phyloP scores from a whole-genome alignment of 2,113 vertebrate species.

The Oryzias melastigma region DNA sequence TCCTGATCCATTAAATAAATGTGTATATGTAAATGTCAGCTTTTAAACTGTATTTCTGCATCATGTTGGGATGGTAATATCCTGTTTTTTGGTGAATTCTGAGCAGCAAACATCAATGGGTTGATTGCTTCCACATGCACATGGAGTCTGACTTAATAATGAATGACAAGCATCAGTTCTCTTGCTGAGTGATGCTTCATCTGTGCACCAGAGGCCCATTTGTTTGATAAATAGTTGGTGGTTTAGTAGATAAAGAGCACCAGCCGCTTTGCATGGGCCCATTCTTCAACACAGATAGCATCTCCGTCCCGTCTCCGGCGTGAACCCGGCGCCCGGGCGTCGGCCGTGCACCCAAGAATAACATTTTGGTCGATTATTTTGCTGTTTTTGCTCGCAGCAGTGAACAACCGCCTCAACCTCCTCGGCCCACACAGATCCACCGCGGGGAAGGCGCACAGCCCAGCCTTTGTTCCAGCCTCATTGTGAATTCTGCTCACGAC shows the following conservation, averaged over 20 bases:
- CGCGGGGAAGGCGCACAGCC: conserved; percentile 16
- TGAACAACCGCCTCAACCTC: conserved; percentile 25
- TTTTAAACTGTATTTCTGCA: too few relatives aligned
- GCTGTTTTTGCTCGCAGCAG: conserved; percentile 19
- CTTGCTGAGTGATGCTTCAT: not conserved
- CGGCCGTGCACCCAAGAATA: conserved; percentile 41
- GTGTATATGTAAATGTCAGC: too few relatives aligned
- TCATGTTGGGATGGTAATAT: too few relatives aligned
- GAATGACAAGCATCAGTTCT: conserved; percentile 1
- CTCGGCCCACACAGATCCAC: conserved; percentile 24
- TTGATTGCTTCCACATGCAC: not conserved
- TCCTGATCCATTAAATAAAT: too few relatives aligned
- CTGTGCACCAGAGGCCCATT: not conserved
- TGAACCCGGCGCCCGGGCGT: conserved; percentile 14
- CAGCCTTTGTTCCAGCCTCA: conserved; percentile 37
- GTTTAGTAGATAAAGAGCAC: conserved; percentile 5
- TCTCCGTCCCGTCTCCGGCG: conserved; percentile 14
- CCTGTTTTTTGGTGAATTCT: too few relatives aligned
- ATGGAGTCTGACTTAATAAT: not conserved
- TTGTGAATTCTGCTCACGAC: conserved; percentile 39
- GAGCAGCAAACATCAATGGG: too few relatives aligned
- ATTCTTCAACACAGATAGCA: conserved; percentile 51
- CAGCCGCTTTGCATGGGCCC: conserved; percentile 10
- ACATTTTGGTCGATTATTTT: conserved; percentile 27
- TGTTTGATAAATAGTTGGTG: conserved; percentile 10